Evolutionary conservation across 64 coral and sea anemone genomes (phyloP).

Genomic region (Platygyra sinensis): DNA sequence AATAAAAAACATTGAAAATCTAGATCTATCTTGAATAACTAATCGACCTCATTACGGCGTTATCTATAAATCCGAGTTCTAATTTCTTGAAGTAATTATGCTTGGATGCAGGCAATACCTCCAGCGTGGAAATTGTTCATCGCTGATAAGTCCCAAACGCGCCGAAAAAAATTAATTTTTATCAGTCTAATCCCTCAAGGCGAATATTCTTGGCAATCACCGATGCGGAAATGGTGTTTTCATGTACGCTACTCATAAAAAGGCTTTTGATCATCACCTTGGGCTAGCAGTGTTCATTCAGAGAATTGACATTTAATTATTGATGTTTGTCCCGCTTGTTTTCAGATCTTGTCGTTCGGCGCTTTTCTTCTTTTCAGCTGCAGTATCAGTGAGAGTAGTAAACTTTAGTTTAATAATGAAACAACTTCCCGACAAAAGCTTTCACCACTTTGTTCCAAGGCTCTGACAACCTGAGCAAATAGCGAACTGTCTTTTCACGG

Average conservation of each 20-base stretch:
- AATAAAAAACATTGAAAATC: background rate
- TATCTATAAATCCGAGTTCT: constrained; percentile 8
- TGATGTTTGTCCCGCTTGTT: background rate
- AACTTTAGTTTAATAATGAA: background rate
- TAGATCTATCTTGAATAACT: background rate
- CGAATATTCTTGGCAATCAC: background rate
- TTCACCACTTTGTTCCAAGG: background rate
- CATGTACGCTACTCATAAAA: background rate
- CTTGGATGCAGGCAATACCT: background rate
- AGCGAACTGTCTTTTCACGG: background rate
- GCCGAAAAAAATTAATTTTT: background rate
- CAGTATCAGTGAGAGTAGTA: background rate
- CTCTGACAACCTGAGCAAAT: background rate
- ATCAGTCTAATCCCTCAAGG: background rate
- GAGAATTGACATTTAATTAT: background rate
- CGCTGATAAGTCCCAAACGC: background rate
- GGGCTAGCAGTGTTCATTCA: background rate
- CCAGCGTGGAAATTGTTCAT: background rate
- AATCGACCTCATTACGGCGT: constrained; percentile 15
- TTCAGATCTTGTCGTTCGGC: background rate
- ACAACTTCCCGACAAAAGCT: background rate
- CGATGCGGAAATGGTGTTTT: background rate
- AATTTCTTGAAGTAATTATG: background rate
- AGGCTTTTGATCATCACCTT: background rate
- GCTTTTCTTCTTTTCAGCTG: background rate